These are phyloP conservation scores for Mustelus asterias DNA, from an alignment of 2,113 vertebrate species.

Conservation along the genomic window DNA sequence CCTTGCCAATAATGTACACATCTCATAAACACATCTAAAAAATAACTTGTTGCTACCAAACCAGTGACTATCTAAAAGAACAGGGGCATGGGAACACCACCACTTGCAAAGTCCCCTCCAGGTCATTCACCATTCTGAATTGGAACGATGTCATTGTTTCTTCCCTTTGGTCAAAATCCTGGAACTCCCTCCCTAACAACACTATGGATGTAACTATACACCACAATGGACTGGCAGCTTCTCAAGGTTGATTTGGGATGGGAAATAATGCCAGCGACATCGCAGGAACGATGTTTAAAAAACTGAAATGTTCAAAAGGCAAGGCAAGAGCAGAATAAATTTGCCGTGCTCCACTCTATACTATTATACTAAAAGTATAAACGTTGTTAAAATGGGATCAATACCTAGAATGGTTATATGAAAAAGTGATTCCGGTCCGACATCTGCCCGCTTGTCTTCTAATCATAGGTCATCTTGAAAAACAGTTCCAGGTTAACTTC, in stretches of 20 bases:
- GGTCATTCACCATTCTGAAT: too few relatives aligned
- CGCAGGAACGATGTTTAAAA: background rate
- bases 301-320: background rate
- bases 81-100: too few relatives aligned
- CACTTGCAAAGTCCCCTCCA: too few relatives aligned
- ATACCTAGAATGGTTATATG: background rate
- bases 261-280: background rate
- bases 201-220: too few relatives aligned
- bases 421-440: background rate
- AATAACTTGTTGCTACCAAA: too few relatives aligned
- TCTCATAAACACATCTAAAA: too few relatives aligned
- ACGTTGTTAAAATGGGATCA: too few relatives aligned
- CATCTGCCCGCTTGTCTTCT: background rate
- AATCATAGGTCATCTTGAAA: background rate
- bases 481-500: background rate
- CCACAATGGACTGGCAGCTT: background rate
- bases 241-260: background rate
- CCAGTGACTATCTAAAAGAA: too few relatives aligned
- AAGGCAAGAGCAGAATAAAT: background rate
- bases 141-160: too few relatives aligned
- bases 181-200: too few relatives aligned
- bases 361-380: background rate
- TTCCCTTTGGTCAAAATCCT: too few relatives aligned
- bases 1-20: too few relatives aligned
- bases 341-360: background rate